Evolutionary conservation across 2,797 vertebrate genomes (phyloP).

Genomic region (Acrossocheilus fasciatus): DNA sequence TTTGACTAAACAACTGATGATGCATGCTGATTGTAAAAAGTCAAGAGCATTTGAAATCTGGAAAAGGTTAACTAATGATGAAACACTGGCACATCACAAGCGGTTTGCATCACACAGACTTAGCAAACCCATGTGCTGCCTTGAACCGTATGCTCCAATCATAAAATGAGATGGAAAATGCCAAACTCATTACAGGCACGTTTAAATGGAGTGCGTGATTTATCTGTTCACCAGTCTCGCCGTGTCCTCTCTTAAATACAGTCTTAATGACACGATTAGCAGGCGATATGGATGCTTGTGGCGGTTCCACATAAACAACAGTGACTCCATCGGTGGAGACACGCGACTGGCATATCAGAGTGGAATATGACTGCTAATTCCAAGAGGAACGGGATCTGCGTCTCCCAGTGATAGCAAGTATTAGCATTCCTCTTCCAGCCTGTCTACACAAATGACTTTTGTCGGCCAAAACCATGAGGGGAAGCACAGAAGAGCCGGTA

Average conservation of each 20-base stretch:
- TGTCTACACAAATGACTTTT: constrained; percentile 7
- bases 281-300: not conserved
- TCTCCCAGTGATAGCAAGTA: not conserved
- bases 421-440: constrained; percentile 11
- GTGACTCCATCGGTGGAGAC: not conserved
- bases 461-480: not conserved
- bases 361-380: not conserved
- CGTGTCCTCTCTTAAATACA: constrained; percentile 29
- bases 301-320: not conserved
- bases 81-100: not conserved
- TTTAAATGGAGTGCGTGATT: constrained; percentile 39
- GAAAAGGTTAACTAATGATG: constrained; percentile 28
- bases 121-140: constrained; percentile 3
- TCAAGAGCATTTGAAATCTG: not conserved
- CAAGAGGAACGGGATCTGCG: not conserved
- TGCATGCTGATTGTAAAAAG: not conserved
- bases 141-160: constrained; percentile 17
- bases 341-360: not conserved
- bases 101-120: not conserved
- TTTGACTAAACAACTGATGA: not conserved
- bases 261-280: constrained; percentile 48
- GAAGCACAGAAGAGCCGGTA: constrained; percentile 1
- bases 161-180: constrained; percentile 40
- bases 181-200: constrained; percentile 11
- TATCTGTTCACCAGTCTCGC: constrained; percentile 10